phyloP scores from a whole-genome alignment of 2,888 invertebrate genomes.

The Drosophila hawaiiensis region DNA sequence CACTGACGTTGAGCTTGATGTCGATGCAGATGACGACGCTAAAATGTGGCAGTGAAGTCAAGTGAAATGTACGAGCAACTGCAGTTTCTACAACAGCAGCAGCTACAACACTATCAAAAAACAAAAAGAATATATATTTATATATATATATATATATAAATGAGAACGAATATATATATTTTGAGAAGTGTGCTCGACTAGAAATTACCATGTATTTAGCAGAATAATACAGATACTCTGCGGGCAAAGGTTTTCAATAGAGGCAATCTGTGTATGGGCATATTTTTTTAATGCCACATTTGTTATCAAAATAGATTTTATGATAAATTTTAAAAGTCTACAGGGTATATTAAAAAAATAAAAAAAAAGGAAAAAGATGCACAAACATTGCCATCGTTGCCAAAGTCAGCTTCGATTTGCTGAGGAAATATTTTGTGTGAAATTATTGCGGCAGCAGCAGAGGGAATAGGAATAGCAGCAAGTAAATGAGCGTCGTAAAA shows the following conservation, averaged over 20 bases:
- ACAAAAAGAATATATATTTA: slow-evolving; percentile 7
- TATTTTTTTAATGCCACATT: neutral
- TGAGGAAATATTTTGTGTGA: slow-evolving; percentile 70
- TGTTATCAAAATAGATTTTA: neutral
- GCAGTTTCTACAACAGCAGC: slow-evolving; percentile 29
- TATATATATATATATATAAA: neutral
- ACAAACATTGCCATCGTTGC: slow-evolving; percentile 56
- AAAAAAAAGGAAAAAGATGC: slow-evolving; percentile 27
- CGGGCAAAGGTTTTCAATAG: too few species aligned
- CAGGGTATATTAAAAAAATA: slow-evolving; percentile 16
- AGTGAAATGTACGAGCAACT: slow-evolving; percentile 65
- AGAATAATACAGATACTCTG: neutral
- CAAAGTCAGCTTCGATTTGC: slow-evolving; percentile 67
- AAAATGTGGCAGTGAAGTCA: slow-evolving; percentile 67
- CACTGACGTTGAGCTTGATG: slow-evolving; percentile 13
- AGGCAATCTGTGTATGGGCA: neutral
- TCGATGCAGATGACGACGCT: slow-evolving; percentile 33
- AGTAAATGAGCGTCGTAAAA: slow-evolving; percentile 2
- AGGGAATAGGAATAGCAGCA: neutral
- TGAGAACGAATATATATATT: too few species aligned
- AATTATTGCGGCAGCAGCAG: slow-evolving; percentile 54
- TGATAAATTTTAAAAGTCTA: too few species aligned
- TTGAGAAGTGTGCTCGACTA: neutral
- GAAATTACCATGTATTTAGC: neutral
- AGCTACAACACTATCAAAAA: slow-evolving; percentile 21